Evolutionary conservation across 2,797 vertebrate species (phyloP).

Genomic region (Amniataba percoides): DNA sequence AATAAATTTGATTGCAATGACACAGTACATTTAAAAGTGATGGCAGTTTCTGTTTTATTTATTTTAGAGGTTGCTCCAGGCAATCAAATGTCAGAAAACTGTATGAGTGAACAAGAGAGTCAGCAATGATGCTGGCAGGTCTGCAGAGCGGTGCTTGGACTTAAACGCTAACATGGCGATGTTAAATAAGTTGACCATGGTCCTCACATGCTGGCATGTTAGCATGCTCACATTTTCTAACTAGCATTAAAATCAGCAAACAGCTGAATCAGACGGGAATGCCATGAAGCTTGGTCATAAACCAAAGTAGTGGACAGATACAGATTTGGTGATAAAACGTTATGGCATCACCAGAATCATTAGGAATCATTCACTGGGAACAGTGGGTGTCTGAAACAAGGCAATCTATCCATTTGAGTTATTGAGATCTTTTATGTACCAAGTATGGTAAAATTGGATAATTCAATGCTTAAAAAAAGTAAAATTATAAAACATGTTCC

Average conservation of each 20-base stretch:
- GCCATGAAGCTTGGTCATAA: background rate
- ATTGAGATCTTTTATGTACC: background rate
- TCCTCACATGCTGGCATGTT: background rate
- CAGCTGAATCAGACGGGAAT: background rate
- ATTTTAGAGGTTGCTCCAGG: background rate
- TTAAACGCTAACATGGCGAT: background rate
- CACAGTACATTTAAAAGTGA: background rate
- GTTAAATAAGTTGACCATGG: background rate
- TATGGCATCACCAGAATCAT: background rate
- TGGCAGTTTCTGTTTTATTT: background rate
- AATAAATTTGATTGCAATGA: background rate
- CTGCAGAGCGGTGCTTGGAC: background rate
- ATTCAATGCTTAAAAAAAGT: background rate
- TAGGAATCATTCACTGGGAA: background rate
- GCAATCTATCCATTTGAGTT: background rate
- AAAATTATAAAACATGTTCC: background rate
- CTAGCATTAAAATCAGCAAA: background rate
- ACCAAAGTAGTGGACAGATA: background rate
- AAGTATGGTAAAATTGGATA: background rate
- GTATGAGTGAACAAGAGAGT: background rate
- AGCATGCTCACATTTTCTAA: background rate
- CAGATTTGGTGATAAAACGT: background rate
- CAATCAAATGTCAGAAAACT: background rate
- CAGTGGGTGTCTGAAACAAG: background rate
- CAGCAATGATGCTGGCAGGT: background rate